Evolutionary conservation across 2,797 vertebrate genomes (phyloP).

Genomic region (Argyrosomus regius): DNA sequence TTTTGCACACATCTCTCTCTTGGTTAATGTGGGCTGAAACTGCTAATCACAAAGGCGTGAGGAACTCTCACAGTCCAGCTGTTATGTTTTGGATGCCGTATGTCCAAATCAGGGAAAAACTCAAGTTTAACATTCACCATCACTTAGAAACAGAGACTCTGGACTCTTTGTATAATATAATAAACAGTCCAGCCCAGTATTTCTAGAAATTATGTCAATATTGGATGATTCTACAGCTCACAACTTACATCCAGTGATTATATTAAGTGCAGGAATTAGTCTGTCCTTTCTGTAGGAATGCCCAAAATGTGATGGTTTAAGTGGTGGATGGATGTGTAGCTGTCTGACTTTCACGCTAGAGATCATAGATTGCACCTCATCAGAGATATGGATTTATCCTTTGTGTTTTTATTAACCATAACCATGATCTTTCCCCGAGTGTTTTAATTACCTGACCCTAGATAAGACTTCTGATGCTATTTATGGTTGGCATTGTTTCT

Average conservation of each 20-base stretch:
- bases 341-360: neutral
- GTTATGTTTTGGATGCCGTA: slow-evolving; percentile 34
- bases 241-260: neutral
- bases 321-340: neutral
- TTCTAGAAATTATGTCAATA: neutral
- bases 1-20: slow-evolving; percentile 11
- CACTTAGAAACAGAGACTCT: neutral
- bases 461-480: neutral
- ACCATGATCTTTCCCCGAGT: neutral
- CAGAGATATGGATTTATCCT: neutral
- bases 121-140: slow-evolving; percentile 14
- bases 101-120: slow-evolving; percentile 16
- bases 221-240: neutral
- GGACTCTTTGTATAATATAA: neutral
- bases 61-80: slow-evolving; percentile 41
- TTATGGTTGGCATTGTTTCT: neutral
- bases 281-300: neutral
- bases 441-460: neutral
- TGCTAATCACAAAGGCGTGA: slow-evolving; percentile 33
- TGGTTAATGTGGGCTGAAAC: slow-evolving; percentile 30
- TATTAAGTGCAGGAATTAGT: neutral
- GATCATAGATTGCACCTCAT: neutral
- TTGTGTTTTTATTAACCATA: neutral
- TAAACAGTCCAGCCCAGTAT: neutral
- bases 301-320: neutral